phyloP scores from a whole-genome alignment of 2,797 vertebrate species.

The Rhadinocentrus ornatus region DNA sequence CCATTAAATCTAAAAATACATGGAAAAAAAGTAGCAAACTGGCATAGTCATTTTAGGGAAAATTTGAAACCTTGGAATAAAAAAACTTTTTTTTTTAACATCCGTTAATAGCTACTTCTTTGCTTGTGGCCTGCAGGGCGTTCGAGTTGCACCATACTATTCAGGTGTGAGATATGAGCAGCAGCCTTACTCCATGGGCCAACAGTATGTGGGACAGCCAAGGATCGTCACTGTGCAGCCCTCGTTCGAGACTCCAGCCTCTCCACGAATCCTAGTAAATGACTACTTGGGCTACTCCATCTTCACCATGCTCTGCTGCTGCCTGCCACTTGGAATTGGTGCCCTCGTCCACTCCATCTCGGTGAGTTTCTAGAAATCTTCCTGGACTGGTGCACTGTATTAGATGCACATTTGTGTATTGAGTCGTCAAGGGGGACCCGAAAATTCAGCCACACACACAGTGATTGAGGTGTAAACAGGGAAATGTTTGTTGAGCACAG shows the following conservation, averaged over 20 bases:
- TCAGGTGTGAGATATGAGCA: conserved; percentile 19
- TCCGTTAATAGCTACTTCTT: background rate
- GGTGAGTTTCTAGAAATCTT: conserved; percentile 71
- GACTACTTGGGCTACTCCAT: conserved; percentile 84
- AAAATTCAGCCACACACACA: too few species aligned
- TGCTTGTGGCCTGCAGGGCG: conserved; percentile 37
- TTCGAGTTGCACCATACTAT: conserved; percentile 22
- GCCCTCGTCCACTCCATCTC: conserved; percentile 82
- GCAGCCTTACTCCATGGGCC: conserved; percentile 27
- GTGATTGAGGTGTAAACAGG: too few species aligned
- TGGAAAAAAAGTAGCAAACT: too few species aligned
- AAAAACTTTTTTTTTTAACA: too few species aligned
- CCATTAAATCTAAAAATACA: too few species aligned
- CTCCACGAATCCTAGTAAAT: conserved; percentile 43
- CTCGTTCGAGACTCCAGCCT: conserved; percentile 8
- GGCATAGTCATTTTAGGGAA: too few species aligned
- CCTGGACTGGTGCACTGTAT: too few species aligned
- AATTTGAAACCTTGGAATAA: too few species aligned
- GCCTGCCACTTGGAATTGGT: conserved; percentile 79
- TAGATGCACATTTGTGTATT: too few species aligned
- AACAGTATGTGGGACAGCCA: background rate
- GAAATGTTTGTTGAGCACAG: too few species aligned
- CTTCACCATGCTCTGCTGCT: conserved; percentile 84
- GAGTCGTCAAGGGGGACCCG: too few species aligned
- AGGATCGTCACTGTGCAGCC: background rate